These are phyloP conservation scores for Harpalus rufipes DNA, from an alignment of 2,888 invertebrate species.

Conservation along the genomic window DNA sequence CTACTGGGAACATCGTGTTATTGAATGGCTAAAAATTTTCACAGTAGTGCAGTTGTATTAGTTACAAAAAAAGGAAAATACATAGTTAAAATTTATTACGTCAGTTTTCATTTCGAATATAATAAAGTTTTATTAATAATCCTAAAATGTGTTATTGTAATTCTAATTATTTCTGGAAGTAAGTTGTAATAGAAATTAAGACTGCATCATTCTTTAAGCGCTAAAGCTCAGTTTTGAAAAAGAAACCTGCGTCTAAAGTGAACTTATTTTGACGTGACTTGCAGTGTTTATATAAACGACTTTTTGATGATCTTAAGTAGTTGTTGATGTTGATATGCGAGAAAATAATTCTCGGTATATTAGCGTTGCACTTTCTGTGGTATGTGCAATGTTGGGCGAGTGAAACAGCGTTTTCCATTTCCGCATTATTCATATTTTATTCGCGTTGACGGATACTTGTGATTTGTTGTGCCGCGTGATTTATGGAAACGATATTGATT, in stretches of 20 bases:
- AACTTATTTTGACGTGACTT: background rate
- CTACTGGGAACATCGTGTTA: no score
- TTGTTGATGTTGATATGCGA: background rate
- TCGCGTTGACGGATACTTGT: conserved; percentile 60
- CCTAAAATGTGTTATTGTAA: no score
- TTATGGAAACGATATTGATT: conserved; percentile 63
- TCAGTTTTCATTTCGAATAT: no score
- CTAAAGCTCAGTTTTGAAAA: no score
- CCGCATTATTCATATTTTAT: conserved; percentile 63
- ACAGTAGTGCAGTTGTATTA: no score
- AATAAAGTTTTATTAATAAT: no score
- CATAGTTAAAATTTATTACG: no score
- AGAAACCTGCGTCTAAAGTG: background rate
- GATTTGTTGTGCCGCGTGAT: conserved; percentile 58
- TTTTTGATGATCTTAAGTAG: conserved; percentile 3
- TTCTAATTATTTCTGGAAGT: no score
- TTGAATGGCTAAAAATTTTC: no score
- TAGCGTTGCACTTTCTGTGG: background rate
- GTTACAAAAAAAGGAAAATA: no score
- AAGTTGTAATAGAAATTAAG: no score
- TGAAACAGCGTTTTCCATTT: conserved; percentile 52
- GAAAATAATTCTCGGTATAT: background rate
- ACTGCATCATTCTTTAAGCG: no score
- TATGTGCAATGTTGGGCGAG: background rate
- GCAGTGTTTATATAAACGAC: background rate